Evolutionary conservation across 2,113 vertebrate species (phyloP).

Genomic region (Meleagris gallopavo): DNA sequence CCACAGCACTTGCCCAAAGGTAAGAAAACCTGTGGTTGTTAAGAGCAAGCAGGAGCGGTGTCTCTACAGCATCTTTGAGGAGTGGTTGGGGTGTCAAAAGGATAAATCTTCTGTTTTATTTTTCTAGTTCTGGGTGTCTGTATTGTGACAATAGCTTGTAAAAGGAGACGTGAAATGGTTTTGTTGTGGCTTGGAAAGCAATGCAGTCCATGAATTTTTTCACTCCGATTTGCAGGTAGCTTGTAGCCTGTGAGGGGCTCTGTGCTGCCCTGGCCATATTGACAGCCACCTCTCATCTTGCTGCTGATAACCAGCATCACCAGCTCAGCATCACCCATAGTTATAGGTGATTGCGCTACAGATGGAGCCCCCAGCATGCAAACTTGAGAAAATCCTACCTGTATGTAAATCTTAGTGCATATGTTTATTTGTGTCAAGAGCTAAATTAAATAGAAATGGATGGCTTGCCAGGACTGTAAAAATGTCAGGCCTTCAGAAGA

Average conservation of each 20-base stretch:
- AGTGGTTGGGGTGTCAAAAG: accelerated
- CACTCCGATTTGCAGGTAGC: neutral
- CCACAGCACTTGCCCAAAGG: neutral
- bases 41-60: neutral
- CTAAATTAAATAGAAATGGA: constrained; percentile 66
- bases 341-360: neutral
- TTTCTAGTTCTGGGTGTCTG: neutral
- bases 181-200: neutral
- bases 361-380: neutral
- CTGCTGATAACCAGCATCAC: neutral
- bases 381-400: constrained; percentile 10
- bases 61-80: neutral
- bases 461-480: constrained; percentile 63
- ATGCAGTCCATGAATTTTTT: neutral
- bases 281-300: neutral
- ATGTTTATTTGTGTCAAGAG: constrained; percentile 54
- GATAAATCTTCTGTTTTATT: neutral
- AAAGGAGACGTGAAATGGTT: neutral
- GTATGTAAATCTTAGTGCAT: constrained; percentile 50
- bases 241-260: neutral
- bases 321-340: neutral
- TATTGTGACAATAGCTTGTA: neutral
- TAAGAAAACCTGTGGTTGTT: neutral
- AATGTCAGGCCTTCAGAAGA: constrained; percentile 45
- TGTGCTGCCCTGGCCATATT: neutral